Evolutionary conservation across 1,140 invertebrate species (phyloP).

Genomic region (Cataglyphis hispanica): DNA sequence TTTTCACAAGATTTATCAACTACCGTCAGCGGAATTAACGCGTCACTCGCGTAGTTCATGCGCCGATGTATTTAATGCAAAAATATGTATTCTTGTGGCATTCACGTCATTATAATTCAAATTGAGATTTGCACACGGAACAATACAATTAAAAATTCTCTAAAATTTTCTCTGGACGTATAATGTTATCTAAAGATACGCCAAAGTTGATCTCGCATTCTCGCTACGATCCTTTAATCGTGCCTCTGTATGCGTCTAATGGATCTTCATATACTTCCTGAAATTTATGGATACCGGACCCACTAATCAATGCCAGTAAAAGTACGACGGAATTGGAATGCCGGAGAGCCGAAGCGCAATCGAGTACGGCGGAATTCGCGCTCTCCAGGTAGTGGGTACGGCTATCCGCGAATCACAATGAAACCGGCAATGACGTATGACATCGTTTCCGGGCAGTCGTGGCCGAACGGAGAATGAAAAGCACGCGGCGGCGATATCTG

Average conservation of each 20-base stretch:
- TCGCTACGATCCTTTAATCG: slow-evolving; percentile 24
- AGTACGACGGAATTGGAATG: slow-evolving; percentile 72
- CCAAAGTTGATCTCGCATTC: slow-evolving; percentile 24
- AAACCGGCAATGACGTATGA: slow-evolving; percentile 74
- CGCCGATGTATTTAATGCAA: not conserved
- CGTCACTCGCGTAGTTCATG: slow-evolving; percentile 10
- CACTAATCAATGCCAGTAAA: slow-evolving; percentile 67
- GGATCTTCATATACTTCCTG: slow-evolving; percentile 36
- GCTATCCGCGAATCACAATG: slow-evolving; percentile 71
- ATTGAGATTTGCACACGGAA: not conserved
- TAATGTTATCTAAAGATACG: not conserved
- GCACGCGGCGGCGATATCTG: slow-evolving; percentile 75
- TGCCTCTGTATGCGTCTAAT: not conserved
- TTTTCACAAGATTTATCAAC: slow-evolving; percentile 24
- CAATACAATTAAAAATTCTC: not conserved
- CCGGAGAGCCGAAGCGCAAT: slow-evolving; percentile 51
- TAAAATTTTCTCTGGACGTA: not conserved
- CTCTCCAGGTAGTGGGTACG: slow-evolving; percentile 48
- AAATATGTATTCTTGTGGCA: slow-evolving; percentile 7
- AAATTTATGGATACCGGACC: slow-evolving; percentile 62
- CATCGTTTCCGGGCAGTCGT: slow-evolving; percentile 52
- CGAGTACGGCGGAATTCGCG: slow-evolving; percentile 61
- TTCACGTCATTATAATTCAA: not conserved
- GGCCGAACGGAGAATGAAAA: slow-evolving; percentile 69
- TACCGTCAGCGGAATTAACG: slow-evolving; percentile 18